Evolutionary conservation across 2,113 vertebrate genomes (phyloP), one percentile per base, ranked within the genome.

Genomic region (Peromyscus leucopus): DNA sequence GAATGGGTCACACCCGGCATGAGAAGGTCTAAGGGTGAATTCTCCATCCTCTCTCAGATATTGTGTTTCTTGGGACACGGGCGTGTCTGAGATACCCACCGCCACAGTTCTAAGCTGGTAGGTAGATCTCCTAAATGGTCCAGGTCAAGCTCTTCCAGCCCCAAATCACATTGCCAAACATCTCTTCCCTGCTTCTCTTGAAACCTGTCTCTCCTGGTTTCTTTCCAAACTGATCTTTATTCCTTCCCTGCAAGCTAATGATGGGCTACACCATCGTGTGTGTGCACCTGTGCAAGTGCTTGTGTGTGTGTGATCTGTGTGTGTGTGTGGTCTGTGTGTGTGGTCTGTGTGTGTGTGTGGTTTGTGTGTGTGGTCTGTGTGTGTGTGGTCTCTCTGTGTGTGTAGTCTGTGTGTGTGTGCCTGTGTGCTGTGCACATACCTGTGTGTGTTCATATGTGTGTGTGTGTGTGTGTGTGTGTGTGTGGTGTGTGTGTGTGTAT

Each of bases 191-290:
- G 55, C 84, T 90, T 74, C 46, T 42, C 46, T 75, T 33, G 11
- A 80, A 75, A 22, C 19, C 78, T 59, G 7, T 51, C 2, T 65
- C 72, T 48, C 51, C 39, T 21, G 13, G 6, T 1, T 79, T 83
- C 9, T 36, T 65, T 48, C 75, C 48, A 6, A 67, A 57, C 11
- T 72, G 31, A 0, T 24, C 28, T 15, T 76, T 11, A 1, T 55
- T 67, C 63, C 55, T 48, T 13, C 5, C 0, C 16, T 2, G 22
- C 1, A 65, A 26, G 7, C 42, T 48, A 16, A 8, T 24, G 46
- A 55, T 0, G 0, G 31, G 15, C 28, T 11, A 1, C 0, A 8
- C 2, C 12, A 22, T 82, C 5, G 11, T 82, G 33, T n/a, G 51
- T 19, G 28, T 8, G 16, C 55, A 55, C 55, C 13, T 55, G 31